These are phyloP conservation scores for Desoria tigrina DNA, from an alignment of 2,888 invertebrate genomes.

Conservation along the genomic window DNA sequence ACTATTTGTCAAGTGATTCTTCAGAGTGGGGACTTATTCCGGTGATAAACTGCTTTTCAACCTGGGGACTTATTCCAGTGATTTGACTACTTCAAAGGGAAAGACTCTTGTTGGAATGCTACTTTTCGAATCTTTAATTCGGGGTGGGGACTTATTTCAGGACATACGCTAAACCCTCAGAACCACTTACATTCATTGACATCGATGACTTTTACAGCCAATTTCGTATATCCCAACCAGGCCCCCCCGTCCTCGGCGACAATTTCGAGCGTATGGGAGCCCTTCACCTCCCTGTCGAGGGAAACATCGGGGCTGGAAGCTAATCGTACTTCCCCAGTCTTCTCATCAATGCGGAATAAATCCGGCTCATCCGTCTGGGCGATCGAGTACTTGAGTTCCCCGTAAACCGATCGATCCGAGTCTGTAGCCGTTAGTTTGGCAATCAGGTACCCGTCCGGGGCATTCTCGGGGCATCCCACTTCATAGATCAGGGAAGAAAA, in stretches of 20 bases:
- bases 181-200: constrained; percentile 69
- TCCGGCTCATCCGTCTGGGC: constrained; percentile 57
- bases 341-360: constrained; percentile 58
- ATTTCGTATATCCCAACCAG: constrained; percentile 70
- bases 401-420: constrained; percentile 73
- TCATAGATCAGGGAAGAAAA: constrained; percentile 78
- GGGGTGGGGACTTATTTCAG: too few species aligned
- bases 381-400: constrained; percentile 72
- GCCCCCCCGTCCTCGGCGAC: constrained; percentile 82
- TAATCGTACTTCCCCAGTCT: constrained; percentile 56
- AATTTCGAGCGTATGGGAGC: constrained; percentile 57
- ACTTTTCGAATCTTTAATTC: too few species aligned
- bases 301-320: constrained; percentile 46
- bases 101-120: too few species aligned
- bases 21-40: too few species aligned
- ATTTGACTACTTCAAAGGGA: too few species aligned
- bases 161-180: too few species aligned
- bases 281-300: constrained; percentile 50
- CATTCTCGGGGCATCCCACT: constrained; percentile 78
- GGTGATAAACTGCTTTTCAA: too few species aligned
- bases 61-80: too few species aligned
- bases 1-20: too few species aligned
- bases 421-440: constrained; percentile 78
- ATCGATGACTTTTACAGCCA: constrained; percentile 79
- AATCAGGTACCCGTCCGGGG: constrained; percentile 72